Base-by-base conservation (phyloP, 2,888 invertebrate genomes). In the Coenonympha glycerion region DNA sequence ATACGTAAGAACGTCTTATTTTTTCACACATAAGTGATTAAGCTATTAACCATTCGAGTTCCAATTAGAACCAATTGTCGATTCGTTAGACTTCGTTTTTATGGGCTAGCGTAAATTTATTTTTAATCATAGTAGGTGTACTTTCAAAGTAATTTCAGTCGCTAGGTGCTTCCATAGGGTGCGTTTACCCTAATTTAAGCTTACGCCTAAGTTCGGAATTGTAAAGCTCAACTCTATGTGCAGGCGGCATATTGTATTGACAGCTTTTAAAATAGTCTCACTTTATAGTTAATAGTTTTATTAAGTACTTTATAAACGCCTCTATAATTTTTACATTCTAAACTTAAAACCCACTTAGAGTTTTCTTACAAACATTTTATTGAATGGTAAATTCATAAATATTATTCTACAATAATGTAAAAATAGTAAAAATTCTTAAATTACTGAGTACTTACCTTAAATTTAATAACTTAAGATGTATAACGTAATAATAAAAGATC, bases 191-290 rank as follows among this genome's bases (percentile, higher is more conserved):
- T 74, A 74, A 79, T 81, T 79, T 74, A 75, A 77, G 71, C 73
- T 70, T 65, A 61, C 63, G 60, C 63, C 74, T 72, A 75, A 81
- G 72, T 82, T 81, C 68, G 65, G 65, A 73, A 72, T 65, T 68
- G 66, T 69, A 70, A 69, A 67, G 61, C 66, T 60, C 62, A 65
- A 65, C 63, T 62, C 58, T 63, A 57, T 59, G 58, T 59, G 58
- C 58, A 61, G 64, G 78, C 79, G 76, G 71, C 86, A 85, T 81
- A 63, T 82, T 83, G 84, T 63, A 63, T 68, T 79, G 83, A 87
- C 85, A 81, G 81, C 76, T 72, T 76, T 77, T 85, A 83, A 83
- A 80, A 82, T 82, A 82, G 79, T 72, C 66, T 69, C 69, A 73
- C 69, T 69, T n/a, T 13, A 13, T n/a, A n/a, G n/a, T n/a, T n/a